Evolutionary conservation across 2,797 vertebrate genomes (phyloP), one percentile per base, ranked within the genome.

Genomic region (Protonibea diacanthus): DNA sequence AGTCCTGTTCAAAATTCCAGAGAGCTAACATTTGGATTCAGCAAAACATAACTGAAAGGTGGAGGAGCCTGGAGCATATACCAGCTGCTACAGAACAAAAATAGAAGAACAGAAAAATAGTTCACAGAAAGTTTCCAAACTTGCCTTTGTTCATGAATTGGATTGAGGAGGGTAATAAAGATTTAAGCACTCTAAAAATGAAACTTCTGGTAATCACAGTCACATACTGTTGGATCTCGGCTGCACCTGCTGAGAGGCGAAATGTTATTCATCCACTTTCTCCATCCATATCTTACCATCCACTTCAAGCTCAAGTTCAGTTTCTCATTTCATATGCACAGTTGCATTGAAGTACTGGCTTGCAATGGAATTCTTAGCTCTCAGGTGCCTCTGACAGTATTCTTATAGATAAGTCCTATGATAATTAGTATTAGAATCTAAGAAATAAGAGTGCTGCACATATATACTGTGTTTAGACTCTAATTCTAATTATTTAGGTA

Each of bases 211-310:
- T 40, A 11, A 45, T 14, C 20, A 55, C 20, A 18, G 15, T 33
- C 4, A 44, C 18, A 52, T 42, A 29, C 10, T 52, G 20, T 21
- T 29, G 40, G 11, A 74, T 13, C 49, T 58, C 56, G 8, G 12
- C 21, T 38, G 11, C 52, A 33, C 15, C 59, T 45, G 23, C 42
- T 61, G 18, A 38, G 60, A 52, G 12, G 14, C 3, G 17, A 27
- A 49, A 18, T 56, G 47, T 48, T 14, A 65, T 23, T 49, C 17
- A 29, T 38, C 59, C 25, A 58, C 21, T 20, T 44, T 33, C 38
- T 2, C 42, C 61, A 47, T 29, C 45, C 42, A 72, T 38, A 82
- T 59, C 6, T 47, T 38, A 25, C 20, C 18, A 42, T 27, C n/a
- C 56, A 70, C 65, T 56, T 52, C n/a, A 23, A 52, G n/a, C 6